A percentile compares a stretch with the other conserved stretches of the same genome.
These are phyloP conservation scores for Percina caprodes DNA, from an alignment of 2,113 vertebrate species.

Conservation along the genomic window DNA sequence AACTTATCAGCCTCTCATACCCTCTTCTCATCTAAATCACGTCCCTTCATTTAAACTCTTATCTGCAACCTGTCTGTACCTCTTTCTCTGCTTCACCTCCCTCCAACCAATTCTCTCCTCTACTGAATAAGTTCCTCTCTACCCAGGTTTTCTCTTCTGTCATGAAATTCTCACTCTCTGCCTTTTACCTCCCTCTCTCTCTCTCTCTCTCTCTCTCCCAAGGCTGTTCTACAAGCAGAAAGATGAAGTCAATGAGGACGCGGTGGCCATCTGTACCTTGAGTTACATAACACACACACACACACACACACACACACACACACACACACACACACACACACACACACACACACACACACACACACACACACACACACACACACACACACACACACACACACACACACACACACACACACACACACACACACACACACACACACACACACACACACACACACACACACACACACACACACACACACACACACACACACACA, in stretches of 20 bases:
- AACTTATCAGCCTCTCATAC: not conserved
- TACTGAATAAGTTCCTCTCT: not conserved
- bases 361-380: not conserved
- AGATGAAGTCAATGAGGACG: not conserved
- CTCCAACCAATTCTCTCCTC: not conserved
- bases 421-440: not conserved
- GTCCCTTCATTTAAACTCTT: not conserved
- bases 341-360: not conserved
- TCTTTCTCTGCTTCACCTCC: not conserved
- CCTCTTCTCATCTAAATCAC: not conserved
- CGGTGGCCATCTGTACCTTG: conserved; percentile 5
- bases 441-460: not conserved
- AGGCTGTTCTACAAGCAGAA: not conserved
- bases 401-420: too few species aligned
- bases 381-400: not conserved
- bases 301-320: not conserved
- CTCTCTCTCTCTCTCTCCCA: too few species aligned
- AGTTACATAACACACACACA: conserved; percentile 21
- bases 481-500: not conserved
- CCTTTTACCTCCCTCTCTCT: not conserved
- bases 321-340: not conserved
- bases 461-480: too few species aligned
- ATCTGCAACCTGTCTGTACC: not conserved
- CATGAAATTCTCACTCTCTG: not conserved
- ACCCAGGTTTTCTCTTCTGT: not conserved